Conservation (phyloP, 2,113 vertebrate species). For the Tachycineta bicolor region DNA sequence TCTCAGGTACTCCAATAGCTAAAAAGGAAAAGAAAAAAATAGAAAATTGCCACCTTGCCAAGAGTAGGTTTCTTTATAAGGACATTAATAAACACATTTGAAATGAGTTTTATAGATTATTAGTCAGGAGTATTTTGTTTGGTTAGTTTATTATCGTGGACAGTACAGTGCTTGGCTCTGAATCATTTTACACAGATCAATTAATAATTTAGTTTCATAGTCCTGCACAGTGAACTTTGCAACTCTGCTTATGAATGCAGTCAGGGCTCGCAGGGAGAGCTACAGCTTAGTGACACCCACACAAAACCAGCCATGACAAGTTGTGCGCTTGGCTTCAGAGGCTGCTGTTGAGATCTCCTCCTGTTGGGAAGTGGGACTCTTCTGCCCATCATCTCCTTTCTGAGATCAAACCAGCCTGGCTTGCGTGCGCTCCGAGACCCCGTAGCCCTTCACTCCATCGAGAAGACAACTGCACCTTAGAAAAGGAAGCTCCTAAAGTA, state of each 20-base stretch:
- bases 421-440: accelerated
- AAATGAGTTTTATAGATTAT: background rate
- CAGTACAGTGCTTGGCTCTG: background rate
- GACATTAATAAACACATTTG: background rate
- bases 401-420: background rate
- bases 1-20: slow-evolving; percentile 10
- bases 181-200: background rate
- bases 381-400: slow-evolving; percentile 16
- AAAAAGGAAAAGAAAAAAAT: background rate
- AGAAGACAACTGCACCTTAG: background rate
- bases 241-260: background rate
- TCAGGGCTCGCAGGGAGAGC: accelerated
- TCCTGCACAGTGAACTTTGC: background rate
- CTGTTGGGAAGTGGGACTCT: slow-evolving; percentile 30
- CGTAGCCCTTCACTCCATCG: accelerated
- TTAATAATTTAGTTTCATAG: background rate
- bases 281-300: accelerated
- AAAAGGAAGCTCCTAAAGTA: background rate
- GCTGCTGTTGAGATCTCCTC: background rate
- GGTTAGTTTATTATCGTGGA: background rate
- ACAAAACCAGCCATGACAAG: background rate
- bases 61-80: background rate
- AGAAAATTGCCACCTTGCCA: background rate
- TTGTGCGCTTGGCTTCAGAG: background rate
- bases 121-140: background rate